Evolutionary conservation across 1,140 invertebrate genomes (phyloP), one percentile per base, ranked within the genome.

Genomic region (Paralvinella palmiformis): DNA sequence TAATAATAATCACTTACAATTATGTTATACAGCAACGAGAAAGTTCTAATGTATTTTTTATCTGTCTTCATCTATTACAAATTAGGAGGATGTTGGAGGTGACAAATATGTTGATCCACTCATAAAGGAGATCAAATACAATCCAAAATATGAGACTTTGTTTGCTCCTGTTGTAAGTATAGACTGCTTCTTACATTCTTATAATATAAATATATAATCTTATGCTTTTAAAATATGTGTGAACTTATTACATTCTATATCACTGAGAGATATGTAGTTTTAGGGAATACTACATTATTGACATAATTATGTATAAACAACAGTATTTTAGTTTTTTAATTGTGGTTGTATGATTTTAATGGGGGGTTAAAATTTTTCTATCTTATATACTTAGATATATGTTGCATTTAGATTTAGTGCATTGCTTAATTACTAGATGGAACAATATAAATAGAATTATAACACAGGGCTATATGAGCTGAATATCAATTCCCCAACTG

Each of bases 71-170:
- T 41, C 10, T 41, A 10, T 41, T n/a, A n/a, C n/a, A 41, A 10
- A 10, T 41, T 13, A 57, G 55, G 55, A 57, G 31, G 68, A 71
- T 64, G 63, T 68, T 20, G 41, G 65, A 35, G 50, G 56, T 2
- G 41, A 60, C 15, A 69, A 62, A 59, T 69, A 65, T 44, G 48
- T 81, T 33, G 74, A 78, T 59, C 64, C 70, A 6, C 69, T 64
- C 20, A 73, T 70, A 36, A 80, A 79, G 62, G 92, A 96, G 82
- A 79, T 99, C 4, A 85, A 82, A 65, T 88, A 89, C 73, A 99
- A 99, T 84, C 91, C 94, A n/a, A 94, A 90, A 75, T 97, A 87
- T 83, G 94, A 98, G 62, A 92, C 98, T 79, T 80, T 99, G 3
- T 98, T 89, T 84, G 89, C 92, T n/a, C 93, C 95, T 3, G 85